These are phyloP conservation scores for Bhutanitis thaidina DNA, from an alignment of 2,888 invertebrate species.

Conservation along the genomic window DNA sequence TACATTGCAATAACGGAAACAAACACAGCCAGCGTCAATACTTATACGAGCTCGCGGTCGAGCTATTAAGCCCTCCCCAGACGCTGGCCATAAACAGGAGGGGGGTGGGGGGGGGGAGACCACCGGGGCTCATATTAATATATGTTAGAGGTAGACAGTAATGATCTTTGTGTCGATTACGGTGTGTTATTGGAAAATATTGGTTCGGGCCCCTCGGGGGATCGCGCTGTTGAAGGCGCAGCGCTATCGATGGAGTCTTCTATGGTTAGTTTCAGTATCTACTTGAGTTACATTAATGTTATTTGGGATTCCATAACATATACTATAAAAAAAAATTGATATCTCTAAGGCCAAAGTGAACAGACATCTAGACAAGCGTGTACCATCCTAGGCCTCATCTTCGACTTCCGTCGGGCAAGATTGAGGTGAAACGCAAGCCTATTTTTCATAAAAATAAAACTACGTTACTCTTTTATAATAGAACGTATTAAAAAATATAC, in stretches of 20 bases:
- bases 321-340: too few relatives aligned
- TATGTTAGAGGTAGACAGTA: slow-evolving; percentile 71
- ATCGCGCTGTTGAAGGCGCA: slow-evolving; percentile 14
- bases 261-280: slow-evolving; percentile 5
- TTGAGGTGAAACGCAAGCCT: too few relatives aligned
- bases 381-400: too few relatives aligned
- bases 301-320: too few relatives aligned
- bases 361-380: too few relatives aligned
- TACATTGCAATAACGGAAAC: slow-evolving; percentile 6
- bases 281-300: too few relatives aligned
- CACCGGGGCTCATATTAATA: slow-evolving; percentile 56
- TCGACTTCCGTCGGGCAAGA: too few relatives aligned
- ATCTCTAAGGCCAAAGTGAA: too few relatives aligned
- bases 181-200: slow-evolving; percentile 70
- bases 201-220: slow-evolving; percentile 40
- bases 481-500: too few relatives aligned
- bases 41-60: slow-evolving; percentile 18
- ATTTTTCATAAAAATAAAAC: too few relatives aligned
- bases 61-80: slow-evolving; percentile 30
- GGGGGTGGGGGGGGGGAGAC: slow-evolving; percentile 2
- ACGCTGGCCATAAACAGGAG: slow-evolving; percentile 21
- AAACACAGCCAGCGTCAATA: slow-evolving; percentile 26
- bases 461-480: too few relatives aligned
- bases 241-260: background rate
- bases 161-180: slow-evolving; percentile 68